A percentile compares a stretch with the other conserved stretches of the same genome.
These are phyloP conservation scores for Ochotona princeps DNA, from an alignment of 2,113 vertebrate genomes.

Conservation along the genomic window DNA sequence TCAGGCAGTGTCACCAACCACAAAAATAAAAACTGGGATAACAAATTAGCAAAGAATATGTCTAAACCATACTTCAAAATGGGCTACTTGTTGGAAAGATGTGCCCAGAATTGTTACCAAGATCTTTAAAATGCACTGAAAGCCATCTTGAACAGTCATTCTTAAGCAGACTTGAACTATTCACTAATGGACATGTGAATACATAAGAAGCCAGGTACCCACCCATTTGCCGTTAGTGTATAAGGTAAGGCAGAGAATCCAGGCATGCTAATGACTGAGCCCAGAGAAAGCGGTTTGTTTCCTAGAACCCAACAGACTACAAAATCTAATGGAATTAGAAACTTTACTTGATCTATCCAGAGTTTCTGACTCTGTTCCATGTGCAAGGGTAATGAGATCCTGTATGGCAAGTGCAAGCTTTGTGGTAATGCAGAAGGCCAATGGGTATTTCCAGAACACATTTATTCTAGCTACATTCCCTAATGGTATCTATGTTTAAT, in stretches of 20 bases:
- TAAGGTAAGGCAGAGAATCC: neutral
- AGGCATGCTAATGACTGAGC: neutral
- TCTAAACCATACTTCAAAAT: constrained; percentile 56
- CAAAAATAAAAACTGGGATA: constrained; percentile 78
- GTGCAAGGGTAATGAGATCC: constrained; percentile 17
- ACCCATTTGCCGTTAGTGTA: constrained; percentile 39
- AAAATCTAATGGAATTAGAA: constrained; percentile 45
- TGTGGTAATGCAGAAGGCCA: constrained; percentile 55
- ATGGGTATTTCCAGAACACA: constrained; percentile 53
- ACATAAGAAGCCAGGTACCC: constrained; percentile 19
- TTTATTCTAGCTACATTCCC: constrained; percentile 59
- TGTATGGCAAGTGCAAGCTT: neutral
- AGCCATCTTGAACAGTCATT: constrained; percentile 34
- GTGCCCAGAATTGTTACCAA: constrained; percentile 65
- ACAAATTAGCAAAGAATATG: constrained; percentile 51
- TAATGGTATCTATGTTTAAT: constrained; percentile 9
- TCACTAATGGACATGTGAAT: constrained; percentile 29
- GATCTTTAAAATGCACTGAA: constrained; percentile 56
- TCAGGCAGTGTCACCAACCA: constrained; percentile 63
- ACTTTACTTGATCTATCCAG: constrained; percentile 29
- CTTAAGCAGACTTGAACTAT: constrained; percentile 58
- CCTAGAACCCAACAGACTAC: neutral
- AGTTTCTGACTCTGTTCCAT: constrained; percentile 14
- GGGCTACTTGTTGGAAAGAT: constrained; percentile 65
- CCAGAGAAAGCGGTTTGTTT: constrained; percentile 11